phyloP scores from a whole-genome alignment of 2,888 invertebrate genomes.

The Monopis laevigella region DNA sequence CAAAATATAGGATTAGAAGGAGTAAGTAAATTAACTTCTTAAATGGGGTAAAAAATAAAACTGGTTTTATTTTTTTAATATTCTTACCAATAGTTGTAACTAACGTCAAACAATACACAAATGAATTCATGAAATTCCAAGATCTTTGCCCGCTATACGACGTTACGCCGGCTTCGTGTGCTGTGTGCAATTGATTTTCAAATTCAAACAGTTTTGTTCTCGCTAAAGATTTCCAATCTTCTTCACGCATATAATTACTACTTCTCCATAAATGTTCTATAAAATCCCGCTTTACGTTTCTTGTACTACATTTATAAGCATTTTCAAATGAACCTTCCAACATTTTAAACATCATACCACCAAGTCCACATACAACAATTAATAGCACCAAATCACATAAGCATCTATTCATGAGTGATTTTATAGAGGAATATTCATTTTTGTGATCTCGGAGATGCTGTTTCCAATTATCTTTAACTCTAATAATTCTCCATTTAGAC shows the following conservation, averaged over 20 bases:
- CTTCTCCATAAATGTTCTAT: slow-evolving; percentile 84
- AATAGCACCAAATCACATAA: slow-evolving; percentile 73
- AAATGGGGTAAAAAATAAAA: slow-evolving; percentile 9
- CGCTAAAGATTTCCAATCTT: slow-evolving; percentile 90
- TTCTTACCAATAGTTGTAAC: slow-evolving; percentile 89
- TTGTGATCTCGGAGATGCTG: slow-evolving; percentile 64
- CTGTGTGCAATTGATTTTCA: slow-evolving; percentile 85
- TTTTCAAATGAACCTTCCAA: slow-evolving; percentile 88
- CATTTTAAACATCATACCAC: slow-evolving; percentile 81
- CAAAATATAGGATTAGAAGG: too few species aligned
- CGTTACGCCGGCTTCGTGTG: slow-evolving; percentile 85
- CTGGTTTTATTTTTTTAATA: background rate
- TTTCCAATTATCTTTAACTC: slow-evolving; percentile 48
- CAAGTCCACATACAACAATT: slow-evolving; percentile 78
- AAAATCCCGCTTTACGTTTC: slow-evolving; percentile 86
- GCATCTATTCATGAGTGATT: slow-evolving; percentile 71
- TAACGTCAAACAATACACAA: slow-evolving; percentile 86
- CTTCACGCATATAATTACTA: slow-evolving; percentile 84
- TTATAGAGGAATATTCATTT: slow-evolving; percentile 62
- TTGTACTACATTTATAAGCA: slow-evolving; percentile 88
- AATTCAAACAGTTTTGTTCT: slow-evolving; percentile 82
- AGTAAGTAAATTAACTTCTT: too few species aligned
- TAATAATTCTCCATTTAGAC: slow-evolving; percentile 46
- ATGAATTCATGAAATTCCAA: slow-evolving; percentile 89
- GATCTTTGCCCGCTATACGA: slow-evolving; percentile 85